These are phyloP conservation scores for Leuctra nigra DNA, from an alignment of 2,888 invertebrate genomes.

Conservation along the genomic window DNA sequence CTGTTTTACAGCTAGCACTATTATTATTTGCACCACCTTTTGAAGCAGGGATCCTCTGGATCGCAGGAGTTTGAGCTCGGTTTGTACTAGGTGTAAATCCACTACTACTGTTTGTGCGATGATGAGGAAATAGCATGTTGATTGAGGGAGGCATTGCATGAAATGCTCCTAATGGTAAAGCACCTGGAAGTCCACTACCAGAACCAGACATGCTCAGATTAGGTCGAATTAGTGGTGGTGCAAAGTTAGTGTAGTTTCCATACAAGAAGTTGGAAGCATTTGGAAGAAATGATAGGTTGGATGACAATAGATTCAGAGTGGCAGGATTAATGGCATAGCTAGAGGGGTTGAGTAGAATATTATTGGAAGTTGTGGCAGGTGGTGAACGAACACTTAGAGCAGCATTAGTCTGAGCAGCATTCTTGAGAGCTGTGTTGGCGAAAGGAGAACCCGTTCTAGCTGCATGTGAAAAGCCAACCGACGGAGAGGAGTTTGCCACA, in stretches of 20 bases:
- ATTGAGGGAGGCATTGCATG: conserved; percentile 25
- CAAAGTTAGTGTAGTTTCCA: conserved; percentile 10
- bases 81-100: not conserved
- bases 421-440: not conserved
- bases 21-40: too few relatives aligned
- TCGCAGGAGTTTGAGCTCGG: conserved; percentile 18
- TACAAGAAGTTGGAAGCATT: conserved; percentile 15
- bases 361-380: not conserved
- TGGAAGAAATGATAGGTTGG: conserved; percentile 13
- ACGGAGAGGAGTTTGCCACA: not conserved
- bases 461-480: too few relatives aligned
- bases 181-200: not conserved
- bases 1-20: too few relatives aligned
- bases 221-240: not conserved
- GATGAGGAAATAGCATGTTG: conserved; percentile 26
- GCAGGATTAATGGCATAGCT: conserved; percentile 6
- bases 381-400: not conserved
- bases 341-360: not conserved
- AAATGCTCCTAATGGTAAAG: conserved; percentile 22
- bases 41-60: conserved; percentile 26
- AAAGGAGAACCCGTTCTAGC: not conserved
- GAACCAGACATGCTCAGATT: not conserved
- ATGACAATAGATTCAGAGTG: conserved; percentile 5
- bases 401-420: not conserved
- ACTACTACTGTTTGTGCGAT: conserved; percentile 14